Percentiles rank a stretch among this genome's conserved stretches.
Evolutionary conservation across 35 echinoderm and acorn worm genomes (phyloP).

Genomic region (Heliocidaris tuberculata): DNA sequence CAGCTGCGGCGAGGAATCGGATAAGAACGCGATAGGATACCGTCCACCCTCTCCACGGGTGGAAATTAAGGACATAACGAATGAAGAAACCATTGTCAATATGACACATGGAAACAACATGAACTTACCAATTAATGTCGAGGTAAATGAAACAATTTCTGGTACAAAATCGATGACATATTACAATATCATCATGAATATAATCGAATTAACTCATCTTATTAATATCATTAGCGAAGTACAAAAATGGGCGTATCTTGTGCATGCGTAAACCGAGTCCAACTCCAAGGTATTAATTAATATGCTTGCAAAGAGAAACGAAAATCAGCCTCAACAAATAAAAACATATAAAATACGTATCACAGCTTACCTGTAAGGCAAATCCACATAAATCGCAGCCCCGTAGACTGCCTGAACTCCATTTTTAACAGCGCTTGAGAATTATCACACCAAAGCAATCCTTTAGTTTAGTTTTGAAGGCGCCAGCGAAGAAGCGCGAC

Average conservation of each 20-base stretch:
- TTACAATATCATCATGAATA: too few relatives aligned
- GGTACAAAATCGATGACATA: too few relatives aligned
- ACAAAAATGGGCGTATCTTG: background rate
- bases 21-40: background rate
- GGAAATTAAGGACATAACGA: background rate
- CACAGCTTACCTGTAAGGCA: background rate
- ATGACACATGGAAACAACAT: background rate
- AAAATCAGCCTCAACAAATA: background rate
- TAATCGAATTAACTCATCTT: background rate
- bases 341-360: background rate
- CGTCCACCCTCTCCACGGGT: background rate
- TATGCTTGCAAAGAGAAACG: background rate
- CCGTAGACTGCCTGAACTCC: background rate
- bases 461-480: background rate
- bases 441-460: background rate
- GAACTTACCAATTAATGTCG: background rate
- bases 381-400: background rate
- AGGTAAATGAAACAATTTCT: too few relatives aligned
- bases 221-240: background rate
- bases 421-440: background rate
- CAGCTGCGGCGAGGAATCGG: conserved; percentile 5
- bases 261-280: too few relatives aligned
- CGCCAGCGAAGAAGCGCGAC: background rate
- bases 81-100: background rate
- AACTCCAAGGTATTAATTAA: too few relatives aligned